Conservation (phyloP, 2,888 invertebrate species). For the Dexiosoma caninum region DNA sequence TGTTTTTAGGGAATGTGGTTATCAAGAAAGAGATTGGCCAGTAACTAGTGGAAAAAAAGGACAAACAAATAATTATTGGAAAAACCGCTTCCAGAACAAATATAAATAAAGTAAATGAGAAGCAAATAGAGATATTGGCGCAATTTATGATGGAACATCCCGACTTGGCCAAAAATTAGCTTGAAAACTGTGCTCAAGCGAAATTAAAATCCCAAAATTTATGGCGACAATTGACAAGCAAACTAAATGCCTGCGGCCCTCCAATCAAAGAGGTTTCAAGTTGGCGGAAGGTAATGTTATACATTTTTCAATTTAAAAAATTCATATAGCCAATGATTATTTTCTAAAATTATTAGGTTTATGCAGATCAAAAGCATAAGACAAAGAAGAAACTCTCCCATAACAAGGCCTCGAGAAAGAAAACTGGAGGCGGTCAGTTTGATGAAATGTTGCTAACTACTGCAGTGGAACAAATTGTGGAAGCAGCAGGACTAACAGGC, state of each 20-base stretch:
- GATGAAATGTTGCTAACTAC: slow-evolving; percentile 40
- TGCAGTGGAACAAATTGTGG: slow-evolving; percentile 54
- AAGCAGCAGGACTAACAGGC: slow-evolving; percentile 48
- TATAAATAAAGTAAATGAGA: slow-evolving; percentile 21
- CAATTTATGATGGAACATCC: slow-evolving; percentile 39
- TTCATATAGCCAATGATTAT: no score
- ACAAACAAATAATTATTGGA: slow-evolving; percentile 1
- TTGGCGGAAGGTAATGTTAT: slow-evolving; percentile 43
- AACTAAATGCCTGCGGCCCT: slow-evolving; percentile 34
- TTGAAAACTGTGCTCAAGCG: slow-evolving; percentile 19
- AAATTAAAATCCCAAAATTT: slow-evolving; percentile 21
- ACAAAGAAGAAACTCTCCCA: slow-evolving; percentile 51
- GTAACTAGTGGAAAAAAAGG: background rate
- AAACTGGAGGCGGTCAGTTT: slow-evolving; percentile 50
- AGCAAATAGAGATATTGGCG: slow-evolving; percentile 14
- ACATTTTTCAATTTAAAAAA: no score
- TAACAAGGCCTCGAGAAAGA: slow-evolving; percentile 45
- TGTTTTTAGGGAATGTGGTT: slow-evolving; percentile 11
- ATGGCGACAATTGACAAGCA: slow-evolving; percentile 34
- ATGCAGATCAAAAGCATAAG: slow-evolving; percentile 54
- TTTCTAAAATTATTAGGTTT: no score
- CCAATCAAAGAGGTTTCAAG: slow-evolving; percentile 22
- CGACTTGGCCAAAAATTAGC: slow-evolving; percentile 27
- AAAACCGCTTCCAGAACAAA: slow-evolving; percentile 21
- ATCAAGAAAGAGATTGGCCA: background rate